Conservation (phyloP, 1,140 invertebrate species). For the Danaus plexippus region DNA sequence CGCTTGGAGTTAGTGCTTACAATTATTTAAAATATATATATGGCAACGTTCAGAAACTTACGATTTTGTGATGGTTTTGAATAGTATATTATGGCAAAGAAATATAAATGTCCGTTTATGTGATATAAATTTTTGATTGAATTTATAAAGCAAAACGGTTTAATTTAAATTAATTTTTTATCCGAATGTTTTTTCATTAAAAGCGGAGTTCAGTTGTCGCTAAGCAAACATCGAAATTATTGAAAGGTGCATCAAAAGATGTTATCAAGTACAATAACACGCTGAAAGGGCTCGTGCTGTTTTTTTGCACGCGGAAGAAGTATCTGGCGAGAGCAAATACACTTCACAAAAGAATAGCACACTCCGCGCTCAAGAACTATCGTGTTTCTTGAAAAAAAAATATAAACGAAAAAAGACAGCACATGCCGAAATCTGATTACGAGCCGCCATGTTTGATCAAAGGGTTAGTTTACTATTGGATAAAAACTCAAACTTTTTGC, state of each 20-base stretch:
- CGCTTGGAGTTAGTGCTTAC: too few relatives aligned
- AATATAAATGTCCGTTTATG: too few relatives aligned
- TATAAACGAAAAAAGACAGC: constrained; percentile 46
- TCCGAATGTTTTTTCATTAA: too few relatives aligned
- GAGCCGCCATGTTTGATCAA: constrained; percentile 56
- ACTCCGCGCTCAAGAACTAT: constrained; percentile 64
- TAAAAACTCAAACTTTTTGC: constrained; percentile 61
- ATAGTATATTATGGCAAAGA: too few relatives aligned
- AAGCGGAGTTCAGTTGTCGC: too few relatives aligned
- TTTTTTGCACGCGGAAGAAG: constrained; percentile 66
- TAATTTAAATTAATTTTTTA: too few relatives aligned
- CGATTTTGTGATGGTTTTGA: too few relatives aligned
- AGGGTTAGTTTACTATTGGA: constrained; percentile 52
- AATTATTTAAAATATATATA: too few relatives aligned
- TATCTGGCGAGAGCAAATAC: constrained; percentile 59
- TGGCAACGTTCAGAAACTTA: too few relatives aligned
- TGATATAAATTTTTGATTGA: too few relatives aligned
- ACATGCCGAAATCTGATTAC: constrained; percentile 70
- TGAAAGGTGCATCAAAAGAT: constrained; percentile 34
- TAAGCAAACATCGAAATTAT: constrained; percentile 10
- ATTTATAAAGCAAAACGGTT: too few relatives aligned
- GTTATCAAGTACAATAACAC: constrained; percentile 26
- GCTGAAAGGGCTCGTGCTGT: constrained; percentile 57
- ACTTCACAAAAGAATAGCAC: constrained; percentile 60
- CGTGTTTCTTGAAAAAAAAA: constrained; percentile 56